Percentiles rank a stretch among this genome's conserved stretches.
Evolutionary conservation across 1,140 invertebrate species (phyloP).

Genomic region (Brachionus sp.): DNA sequence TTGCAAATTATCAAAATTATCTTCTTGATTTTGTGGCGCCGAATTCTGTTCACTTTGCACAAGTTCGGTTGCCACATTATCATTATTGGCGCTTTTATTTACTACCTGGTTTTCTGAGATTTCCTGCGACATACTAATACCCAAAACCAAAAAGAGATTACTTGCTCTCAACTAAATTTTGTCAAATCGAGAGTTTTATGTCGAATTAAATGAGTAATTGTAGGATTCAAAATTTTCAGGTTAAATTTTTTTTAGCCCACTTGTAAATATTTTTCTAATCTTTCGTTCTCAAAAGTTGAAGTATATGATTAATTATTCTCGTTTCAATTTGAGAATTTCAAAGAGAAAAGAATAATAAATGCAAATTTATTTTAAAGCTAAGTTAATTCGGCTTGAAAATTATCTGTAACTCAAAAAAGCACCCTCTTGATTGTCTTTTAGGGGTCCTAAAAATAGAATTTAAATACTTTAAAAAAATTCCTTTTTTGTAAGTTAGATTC

Average conservation of each 20-base stretch:
- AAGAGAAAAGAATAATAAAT: background rate
- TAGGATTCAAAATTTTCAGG: background rate
- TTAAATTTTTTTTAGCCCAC: background rate
- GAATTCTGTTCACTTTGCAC: background rate
- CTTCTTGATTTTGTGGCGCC: background rate
- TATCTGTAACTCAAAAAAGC: background rate
- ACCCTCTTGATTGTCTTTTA: background rate
- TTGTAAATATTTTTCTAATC: background rate
- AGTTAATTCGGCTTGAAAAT: background rate
- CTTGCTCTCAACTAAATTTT: background rate
- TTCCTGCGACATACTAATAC: background rate
- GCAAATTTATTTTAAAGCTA: background rate
- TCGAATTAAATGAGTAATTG: background rate
- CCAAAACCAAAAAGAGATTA: background rate
- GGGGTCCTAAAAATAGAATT: background rate
- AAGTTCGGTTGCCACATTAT: background rate
- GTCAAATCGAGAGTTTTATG: background rate
- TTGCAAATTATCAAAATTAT: slow-evolving; percentile 42
- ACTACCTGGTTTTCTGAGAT: background rate
- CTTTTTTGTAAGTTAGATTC: too few relatives aligned
- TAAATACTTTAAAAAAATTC: background rate
- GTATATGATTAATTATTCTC: background rate
- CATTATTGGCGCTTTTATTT: background rate
- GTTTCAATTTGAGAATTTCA: slow-evolving; percentile 5
- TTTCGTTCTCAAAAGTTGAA: background rate